phyloP scores from a whole-genome alignment of 1,140 invertebrate genomes.

The Harlomillsia oculata region DNA sequence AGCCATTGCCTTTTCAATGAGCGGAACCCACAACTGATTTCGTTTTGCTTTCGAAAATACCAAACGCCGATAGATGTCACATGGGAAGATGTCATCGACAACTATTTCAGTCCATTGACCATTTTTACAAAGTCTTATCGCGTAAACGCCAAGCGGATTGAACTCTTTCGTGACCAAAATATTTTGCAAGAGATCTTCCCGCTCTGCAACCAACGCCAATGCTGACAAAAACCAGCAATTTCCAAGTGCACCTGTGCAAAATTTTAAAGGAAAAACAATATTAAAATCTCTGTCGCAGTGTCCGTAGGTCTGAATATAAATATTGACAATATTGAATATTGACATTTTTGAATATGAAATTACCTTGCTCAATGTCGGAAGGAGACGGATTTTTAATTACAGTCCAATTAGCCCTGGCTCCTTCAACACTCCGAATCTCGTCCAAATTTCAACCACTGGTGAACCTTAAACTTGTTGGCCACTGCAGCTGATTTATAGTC shows the following conservation, averaged over 20 bases:
- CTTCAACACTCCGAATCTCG: conserved; percentile 38
- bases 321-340: too few species aligned
- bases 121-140: conserved; percentile 48
- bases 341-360: too few species aligned
- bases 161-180: conserved; percentile 50
- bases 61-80: conserved; percentile 43
- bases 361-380: conserved; percentile 49
- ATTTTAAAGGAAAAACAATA: too few species aligned
- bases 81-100: conserved; percentile 54
- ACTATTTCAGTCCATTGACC: conserved; percentile 51
- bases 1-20: conserved; percentile 56
- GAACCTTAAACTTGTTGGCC: conserved; percentile 3
- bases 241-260: conserved; percentile 41
- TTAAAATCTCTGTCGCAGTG: too few species aligned
- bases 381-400: conserved; percentile 47
- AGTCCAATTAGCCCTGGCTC: conserved; percentile 40
- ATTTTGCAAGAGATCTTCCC: conserved; percentile 49
- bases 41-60: conserved; percentile 46
- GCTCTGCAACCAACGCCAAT: conserved; percentile 52
- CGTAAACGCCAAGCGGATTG: conserved; percentile 49
- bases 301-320: too few species aligned
- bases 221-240: conserved; percentile 57
- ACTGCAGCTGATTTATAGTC: background rate
- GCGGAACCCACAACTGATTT: conserved; percentile 53
- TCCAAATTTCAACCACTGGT: conserved; percentile 43